Evolutionary conservation across 1,140 invertebrate species (phyloP).

Genomic region (Drosophila ironensis): DNA sequence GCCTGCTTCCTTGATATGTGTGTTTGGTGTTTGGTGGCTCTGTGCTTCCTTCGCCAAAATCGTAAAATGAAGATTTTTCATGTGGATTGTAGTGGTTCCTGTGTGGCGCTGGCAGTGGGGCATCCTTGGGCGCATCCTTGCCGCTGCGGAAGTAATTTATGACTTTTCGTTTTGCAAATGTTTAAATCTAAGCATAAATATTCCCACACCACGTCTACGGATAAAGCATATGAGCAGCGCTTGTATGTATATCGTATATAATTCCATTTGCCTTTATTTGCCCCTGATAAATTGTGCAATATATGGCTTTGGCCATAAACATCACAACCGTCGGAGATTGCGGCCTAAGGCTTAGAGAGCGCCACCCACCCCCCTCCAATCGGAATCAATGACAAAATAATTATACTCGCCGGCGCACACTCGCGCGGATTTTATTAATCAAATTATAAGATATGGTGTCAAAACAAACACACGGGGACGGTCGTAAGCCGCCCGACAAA

Average conservation of each 20-base stretch:
- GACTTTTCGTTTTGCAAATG: slow-evolving; percentile 80
- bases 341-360: slow-evolving; percentile 49
- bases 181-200: slow-evolving; percentile 79
- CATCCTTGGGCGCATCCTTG: slow-evolving; percentile 67
- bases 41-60: slow-evolving; percentile 50
- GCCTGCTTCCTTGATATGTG: slow-evolving; percentile 72
- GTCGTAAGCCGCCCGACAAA: slow-evolving; percentile 32
- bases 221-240: slow-evolving; percentile 72
- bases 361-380: slow-evolving; percentile 7
- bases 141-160: slow-evolving; percentile 78
- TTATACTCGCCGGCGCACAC: slow-evolving; percentile 27
- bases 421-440: slow-evolving; percentile 52
- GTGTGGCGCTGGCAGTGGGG: neutral
- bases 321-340: slow-evolving; percentile 40
- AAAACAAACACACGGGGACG: slow-evolving; percentile 66
- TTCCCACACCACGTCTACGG: slow-evolving; percentile 34
- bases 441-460: slow-evolving; percentile 76
- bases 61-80: slow-evolving; percentile 81
- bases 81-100: slow-evolving; percentile 62
- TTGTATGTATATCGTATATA: too few relatives aligned
- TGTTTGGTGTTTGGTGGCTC: slow-evolving; percentile 51
- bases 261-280: slow-evolving; percentile 74
- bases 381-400: slow-evolving; percentile 55
- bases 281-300: slow-evolving; percentile 76
- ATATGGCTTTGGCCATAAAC: slow-evolving; percentile 66